Evolutionary conservation across 2,888 invertebrate species (phyloP).

Genomic region (Uropetala carovei): DNA sequence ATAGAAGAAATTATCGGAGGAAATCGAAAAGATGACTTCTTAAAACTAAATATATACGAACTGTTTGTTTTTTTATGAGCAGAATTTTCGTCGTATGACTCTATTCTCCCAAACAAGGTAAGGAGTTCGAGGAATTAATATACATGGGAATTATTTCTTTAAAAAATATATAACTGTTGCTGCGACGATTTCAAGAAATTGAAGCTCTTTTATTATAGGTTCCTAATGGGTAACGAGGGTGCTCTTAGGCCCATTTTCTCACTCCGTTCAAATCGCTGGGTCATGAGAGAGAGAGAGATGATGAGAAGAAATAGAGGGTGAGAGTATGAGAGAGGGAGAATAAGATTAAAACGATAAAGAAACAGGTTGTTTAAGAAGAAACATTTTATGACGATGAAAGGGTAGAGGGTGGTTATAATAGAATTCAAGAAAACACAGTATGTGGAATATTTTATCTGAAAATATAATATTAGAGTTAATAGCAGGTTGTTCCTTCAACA

Average conservation of each 20-base stretch:
- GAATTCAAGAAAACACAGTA: no score
- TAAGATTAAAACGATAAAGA: neutral
- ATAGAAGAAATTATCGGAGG: neutral
- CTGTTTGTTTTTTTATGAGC: neutral
- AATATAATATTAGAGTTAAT: neutral
- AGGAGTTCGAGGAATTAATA: neutral
- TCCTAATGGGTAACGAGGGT: neutral
- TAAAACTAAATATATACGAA: neutral
- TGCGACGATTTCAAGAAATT: neutral
- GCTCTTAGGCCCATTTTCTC: neutral
- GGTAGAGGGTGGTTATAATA: no score
- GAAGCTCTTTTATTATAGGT: neutral
- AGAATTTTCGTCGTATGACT: neutral
- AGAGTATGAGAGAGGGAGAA: neutral
- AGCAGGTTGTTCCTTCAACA: neutral
- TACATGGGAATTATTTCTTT: neutral
- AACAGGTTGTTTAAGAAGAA: neutral
- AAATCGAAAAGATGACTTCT: neutral
- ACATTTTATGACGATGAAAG: neutral
- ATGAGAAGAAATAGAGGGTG: neutral
- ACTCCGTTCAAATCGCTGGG: neutral
- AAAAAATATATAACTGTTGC: slow-evolving; percentile 30
- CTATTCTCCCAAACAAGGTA: neutral
- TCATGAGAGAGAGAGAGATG: neutral
- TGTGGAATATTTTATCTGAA: no score